Base-by-base conservation (phyloP, 64 coral and sea anemone species). In the Trachythela sp. region DNA sequence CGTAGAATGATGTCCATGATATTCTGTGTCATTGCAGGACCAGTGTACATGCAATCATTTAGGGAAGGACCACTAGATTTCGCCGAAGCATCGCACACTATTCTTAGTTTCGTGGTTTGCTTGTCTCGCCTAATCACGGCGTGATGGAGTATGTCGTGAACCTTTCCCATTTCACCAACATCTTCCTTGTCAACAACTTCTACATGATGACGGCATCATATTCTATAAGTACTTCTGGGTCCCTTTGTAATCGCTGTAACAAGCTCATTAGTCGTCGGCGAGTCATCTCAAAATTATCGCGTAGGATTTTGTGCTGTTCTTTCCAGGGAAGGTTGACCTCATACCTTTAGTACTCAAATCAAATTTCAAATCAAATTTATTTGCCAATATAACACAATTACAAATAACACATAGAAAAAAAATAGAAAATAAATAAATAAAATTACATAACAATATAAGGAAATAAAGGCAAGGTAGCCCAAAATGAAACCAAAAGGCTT, bases 61-160 rank as follows among this genome's bases (percentile, higher is more conserved):
- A 8, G 85, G 31, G 40, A 77, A 1, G 27, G 75, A 56, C 39
- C 43, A 30, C 35, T 32, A 70, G 72, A 87, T 49, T 27, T 88
- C 85, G 31, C 56, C 52, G 20, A 33, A 22, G 22, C 90, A 89
- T 94, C 94, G 86, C 92, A 94, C 35, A 94, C 90, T 0, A 95
- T 90, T 83, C 88, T 83, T 29, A 93, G 20, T 48, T 91, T 94
- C 31, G 89, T 95, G 13, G 85, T 93, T n/a, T 91, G 87, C 35
- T 36, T 89, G 36, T 93, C 89, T 2, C 51, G 41, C 11, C 89
- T 50, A 48, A 96, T 84, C 20, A 93, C 92, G 18, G 84, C 92
- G 33, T 90, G 87, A 49, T 89, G 88, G 3, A 87, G 84, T 39
- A 89, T 50, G 56, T 93, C 93, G 83, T 96, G 94, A 6, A 93